These are phyloP conservation scores for Triops cancriformis DNA, from an alignment of 1,140 invertebrate genomes.

Conservation along the genomic window DNA sequence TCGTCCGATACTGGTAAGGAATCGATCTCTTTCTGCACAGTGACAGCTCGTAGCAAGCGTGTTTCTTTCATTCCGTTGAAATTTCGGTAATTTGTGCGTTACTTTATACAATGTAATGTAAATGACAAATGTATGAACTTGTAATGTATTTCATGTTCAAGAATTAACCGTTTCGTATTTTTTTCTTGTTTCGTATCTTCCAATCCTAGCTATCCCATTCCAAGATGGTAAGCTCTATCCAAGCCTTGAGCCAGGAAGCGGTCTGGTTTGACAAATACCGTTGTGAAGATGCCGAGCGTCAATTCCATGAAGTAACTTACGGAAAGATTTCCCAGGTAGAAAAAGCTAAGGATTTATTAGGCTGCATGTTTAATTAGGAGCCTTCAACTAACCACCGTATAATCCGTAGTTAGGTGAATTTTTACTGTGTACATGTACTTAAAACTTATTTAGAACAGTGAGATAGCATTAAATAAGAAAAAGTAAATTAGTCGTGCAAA, in stretches of 20 bases:
- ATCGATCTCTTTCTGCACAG: too few relatives aligned
- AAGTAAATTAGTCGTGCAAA: too few relatives aligned
- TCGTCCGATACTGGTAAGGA: too few relatives aligned
- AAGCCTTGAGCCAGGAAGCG: constrained; percentile 44
- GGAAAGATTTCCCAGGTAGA: neutral
- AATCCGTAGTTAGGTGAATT: neutral
- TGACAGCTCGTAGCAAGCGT: too few relatives aligned
- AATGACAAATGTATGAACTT: too few relatives aligned
- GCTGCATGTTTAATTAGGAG: neutral
- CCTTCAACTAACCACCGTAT: neutral
- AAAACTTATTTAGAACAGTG: neutral
- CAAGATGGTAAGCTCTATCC: neutral
- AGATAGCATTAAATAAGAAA: neutral
- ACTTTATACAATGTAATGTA: too few relatives aligned
- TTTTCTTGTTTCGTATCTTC: neutral
- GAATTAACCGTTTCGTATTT: too few relatives aligned
- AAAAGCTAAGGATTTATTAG: constrained; percentile 44
- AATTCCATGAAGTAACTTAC: constrained; percentile 44
- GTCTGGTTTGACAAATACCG: constrained; percentile 52
- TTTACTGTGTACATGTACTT: neutral
- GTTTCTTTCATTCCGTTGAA: too few relatives aligned
- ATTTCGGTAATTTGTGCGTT: too few relatives aligned
- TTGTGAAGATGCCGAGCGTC: constrained; percentile 53
- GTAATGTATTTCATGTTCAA: too few relatives aligned
- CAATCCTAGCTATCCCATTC: neutral